phyloP scores from a whole-genome alignment of 2,113 vertebrate species.

The Epinephelus cyanopodus region DNA sequence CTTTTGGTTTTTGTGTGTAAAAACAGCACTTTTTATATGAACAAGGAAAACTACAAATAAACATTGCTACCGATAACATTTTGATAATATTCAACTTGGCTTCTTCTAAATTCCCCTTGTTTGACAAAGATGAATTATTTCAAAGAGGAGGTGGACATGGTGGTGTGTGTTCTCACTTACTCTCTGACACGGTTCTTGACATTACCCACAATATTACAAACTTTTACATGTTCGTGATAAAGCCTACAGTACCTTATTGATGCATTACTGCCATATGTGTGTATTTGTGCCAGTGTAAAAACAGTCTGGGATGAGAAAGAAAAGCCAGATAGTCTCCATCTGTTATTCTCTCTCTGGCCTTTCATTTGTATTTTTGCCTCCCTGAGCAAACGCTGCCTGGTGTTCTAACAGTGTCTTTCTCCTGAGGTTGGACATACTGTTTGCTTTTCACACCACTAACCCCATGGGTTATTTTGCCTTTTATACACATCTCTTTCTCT shows the following conservation, averaged over 20 bases:
- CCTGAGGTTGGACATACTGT: slow-evolving; percentile 32
- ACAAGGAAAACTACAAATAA: no score
- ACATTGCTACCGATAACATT: no score
- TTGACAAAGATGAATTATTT: no score
- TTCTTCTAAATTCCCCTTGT: no score
- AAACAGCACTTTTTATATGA: no score
- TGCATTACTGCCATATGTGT: neutral
- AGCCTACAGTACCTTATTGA: no score
- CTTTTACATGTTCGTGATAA: neutral
- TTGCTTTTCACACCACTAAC: slow-evolving; percentile 70
- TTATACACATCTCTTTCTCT: neutral
- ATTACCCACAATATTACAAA: no score
- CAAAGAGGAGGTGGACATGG: neutral
- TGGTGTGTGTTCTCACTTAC: neutral
- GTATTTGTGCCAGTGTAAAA: neutral
- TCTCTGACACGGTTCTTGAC: neutral
- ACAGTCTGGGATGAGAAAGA: neutral
- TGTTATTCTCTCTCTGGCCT: neutral
- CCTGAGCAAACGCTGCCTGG: slow-evolving; percentile 5
- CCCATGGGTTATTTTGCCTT: neutral
- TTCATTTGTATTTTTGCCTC: neutral
- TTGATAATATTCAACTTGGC: no score
- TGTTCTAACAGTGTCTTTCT: neutral
- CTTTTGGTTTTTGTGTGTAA: no score
- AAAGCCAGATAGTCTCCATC: no score